Evolutionary conservation across 2,888 invertebrate species (phyloP), one percentile per base, ranked within the genome.

Genomic region (Opisthograptis luteolata): DNA sequence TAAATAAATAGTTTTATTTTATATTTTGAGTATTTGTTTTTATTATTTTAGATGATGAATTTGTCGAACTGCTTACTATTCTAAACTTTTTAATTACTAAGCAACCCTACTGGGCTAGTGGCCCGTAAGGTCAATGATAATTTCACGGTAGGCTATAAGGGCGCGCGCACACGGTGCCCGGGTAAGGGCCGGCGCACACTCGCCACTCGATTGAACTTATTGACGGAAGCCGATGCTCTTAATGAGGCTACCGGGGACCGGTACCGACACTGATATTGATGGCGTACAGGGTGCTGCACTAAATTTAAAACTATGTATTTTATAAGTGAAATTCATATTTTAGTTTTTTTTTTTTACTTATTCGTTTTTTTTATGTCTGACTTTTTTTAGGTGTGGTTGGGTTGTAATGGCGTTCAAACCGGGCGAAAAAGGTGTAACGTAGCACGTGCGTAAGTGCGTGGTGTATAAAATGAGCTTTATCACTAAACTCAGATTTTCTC

Each of bases 181-280:
- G 71, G 62, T 65, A 60, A 60, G 57, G 48, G 51, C 17, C 42
- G 55, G 48, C 56, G 40, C 57, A 46, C 45, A 57, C 53, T 43
- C 43, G 39, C 15, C 24, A 15, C 36, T 36, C 19, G 59, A 62
- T 68, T 62, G 64, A 60, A 70, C 64, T 70, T 62, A 76, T 74
- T 78, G 81, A 81, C 81, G 78, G 80, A 82, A 82, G 79, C 81
- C 73, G 74, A 68, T 67, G 84, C 81, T 84, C 81, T 85, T 87
- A 86, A 76, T 68, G 70, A 71, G 50, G 81, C 85, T 79, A 78
- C 84, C 72, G 79, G 67, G 64, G 75, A 73, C 68, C 52, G 62
- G 67, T 70, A 66, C 66, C 63, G 64, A 69, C 64, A 66, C 73
- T 71, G 78, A 73, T 76, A 74, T 75, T 45, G 43, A 44, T 43